Percentiles rank a stretch among this genome's conserved stretches.
These are phyloP conservation scores for Cyphomyrus discorhynchus DNA, from an alignment of 2,113 vertebrate genomes.

Conservation along the genomic window DNA sequence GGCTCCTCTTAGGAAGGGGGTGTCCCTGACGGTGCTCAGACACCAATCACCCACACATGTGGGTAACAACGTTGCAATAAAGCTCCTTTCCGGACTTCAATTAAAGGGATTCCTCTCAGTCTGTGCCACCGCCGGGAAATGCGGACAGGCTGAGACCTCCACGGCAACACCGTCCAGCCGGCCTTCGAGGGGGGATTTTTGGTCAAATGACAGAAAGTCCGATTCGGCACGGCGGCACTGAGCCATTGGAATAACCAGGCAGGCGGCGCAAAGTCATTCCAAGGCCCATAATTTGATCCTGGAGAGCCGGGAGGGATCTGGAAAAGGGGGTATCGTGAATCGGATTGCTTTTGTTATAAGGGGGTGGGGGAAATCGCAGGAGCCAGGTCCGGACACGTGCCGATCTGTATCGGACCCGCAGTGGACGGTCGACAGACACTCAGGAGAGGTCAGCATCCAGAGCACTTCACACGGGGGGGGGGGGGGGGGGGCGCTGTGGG, in stretches of 20 bases:
- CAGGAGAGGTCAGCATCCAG: neutral
- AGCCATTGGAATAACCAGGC: constrained; percentile 68
- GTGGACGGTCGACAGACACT: constrained; percentile 6
- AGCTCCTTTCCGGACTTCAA: neutral
- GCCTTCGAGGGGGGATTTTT: constrained; percentile 45
- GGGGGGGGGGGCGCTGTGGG: no score
- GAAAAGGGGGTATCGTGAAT: constrained; percentile 48
- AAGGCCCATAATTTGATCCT: constrained; percentile 66
- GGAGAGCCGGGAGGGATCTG: constrained; percentile 48
- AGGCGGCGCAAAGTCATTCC: constrained; percentile 67
- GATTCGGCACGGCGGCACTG: constrained; percentile 64
- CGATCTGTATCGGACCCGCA: constrained; percentile 47
- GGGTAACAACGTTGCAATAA: neutral
- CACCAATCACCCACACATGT: neutral
- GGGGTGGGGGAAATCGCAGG: constrained; percentile 39
- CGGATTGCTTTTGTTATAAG: constrained; percentile 60
- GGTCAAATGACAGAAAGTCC: constrained; percentile 57
- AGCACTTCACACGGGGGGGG: constrained; percentile 21
- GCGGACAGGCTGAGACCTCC: neutral
- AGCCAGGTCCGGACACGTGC: constrained; percentile 52
- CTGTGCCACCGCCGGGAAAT: constrained; percentile 39
- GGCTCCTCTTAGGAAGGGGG: neutral
- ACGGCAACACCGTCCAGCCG: neutral
- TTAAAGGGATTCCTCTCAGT: constrained; percentile 5
- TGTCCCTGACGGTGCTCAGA: neutral